These are phyloP conservation scores for Penelope pileata DNA, from an alignment of 2,113 vertebrate species.

Conservation along the genomic window DNA sequence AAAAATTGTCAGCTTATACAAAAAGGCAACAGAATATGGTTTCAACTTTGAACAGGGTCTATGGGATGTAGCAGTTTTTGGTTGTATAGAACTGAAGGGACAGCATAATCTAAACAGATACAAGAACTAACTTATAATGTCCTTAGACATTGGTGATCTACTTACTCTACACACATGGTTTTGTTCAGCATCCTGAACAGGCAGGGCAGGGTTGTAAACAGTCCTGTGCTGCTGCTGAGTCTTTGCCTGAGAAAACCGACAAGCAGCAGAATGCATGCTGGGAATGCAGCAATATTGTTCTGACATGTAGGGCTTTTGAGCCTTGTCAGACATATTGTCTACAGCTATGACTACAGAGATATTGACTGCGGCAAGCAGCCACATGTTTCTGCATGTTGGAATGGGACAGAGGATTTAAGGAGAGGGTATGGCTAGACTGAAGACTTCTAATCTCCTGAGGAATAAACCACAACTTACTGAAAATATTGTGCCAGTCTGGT, in stretches of 20 bases:
- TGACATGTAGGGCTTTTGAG: neutral
- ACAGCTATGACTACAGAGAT: neutral
- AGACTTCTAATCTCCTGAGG: neutral
- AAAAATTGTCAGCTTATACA: slow-evolving; percentile 3
- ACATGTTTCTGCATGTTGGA: neutral
- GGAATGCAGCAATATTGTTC: neutral
- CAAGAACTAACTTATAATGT: neutral
- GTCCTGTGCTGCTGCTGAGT: neutral
- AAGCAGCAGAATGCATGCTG: neutral
- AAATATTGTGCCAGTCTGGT: neutral
- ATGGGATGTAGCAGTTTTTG: neutral
- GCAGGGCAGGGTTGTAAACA: neutral
- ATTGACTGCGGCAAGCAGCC: fast-evolving
- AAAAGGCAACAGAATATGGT: neutral
- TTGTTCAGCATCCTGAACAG: neutral
- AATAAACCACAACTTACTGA: neutral
- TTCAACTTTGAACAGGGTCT: neutral
- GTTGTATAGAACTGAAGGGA: neutral
- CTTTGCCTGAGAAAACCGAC: neutral
- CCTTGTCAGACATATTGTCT: fast-evolving
- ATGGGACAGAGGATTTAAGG: neutral
- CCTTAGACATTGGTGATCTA: neutral
- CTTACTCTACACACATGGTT: fast-evolving
- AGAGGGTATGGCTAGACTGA: neutral
- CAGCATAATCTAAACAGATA: neutral